A percentile compares a stretch with the other conserved stretches of the same genome.
Conservation (phyloP, 2,888 invertebrate species). For the Eupithecia subfuscata region DNA sequence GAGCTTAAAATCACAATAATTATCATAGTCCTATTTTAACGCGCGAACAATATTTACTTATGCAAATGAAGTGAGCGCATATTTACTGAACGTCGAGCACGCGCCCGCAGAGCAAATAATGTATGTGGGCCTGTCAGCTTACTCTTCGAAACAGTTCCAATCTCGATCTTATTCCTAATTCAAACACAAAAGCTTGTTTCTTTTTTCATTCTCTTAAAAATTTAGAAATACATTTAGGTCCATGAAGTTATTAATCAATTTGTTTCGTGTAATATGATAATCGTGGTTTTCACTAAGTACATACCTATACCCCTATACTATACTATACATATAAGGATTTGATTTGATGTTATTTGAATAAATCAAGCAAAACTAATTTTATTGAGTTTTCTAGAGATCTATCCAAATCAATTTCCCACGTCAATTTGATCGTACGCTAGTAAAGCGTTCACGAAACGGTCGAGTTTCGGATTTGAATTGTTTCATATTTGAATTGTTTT, state of each 20-base stretch:
- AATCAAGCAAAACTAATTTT: background rate
- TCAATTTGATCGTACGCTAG: background rate
- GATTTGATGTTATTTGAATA: background rate
- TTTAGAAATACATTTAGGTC: background rate
- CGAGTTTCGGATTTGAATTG: background rate
- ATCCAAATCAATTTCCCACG: background rate
- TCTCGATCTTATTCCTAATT: background rate
- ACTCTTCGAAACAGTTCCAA: background rate
- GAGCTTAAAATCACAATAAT: constrained; percentile 35
- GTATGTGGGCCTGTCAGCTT: constrained; percentile 6
- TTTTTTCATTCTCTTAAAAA: background rate
- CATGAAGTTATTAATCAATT: background rate
- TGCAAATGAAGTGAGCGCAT: constrained; percentile 45
- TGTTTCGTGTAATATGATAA: background rate
- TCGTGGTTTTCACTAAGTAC: background rate
- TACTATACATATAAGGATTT: background rate
- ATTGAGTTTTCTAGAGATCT: background rate
- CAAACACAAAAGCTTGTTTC: background rate
- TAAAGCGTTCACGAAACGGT: background rate
- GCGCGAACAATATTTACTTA: constrained; percentile 39
- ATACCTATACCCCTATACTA: too few species aligned
- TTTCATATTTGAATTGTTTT: background rate
- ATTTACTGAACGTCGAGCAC: constrained; percentile 54
- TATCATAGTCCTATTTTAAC: constrained; percentile 30
- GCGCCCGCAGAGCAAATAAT: constrained; percentile 53